Conservation (phyloP, 2,888 invertebrate genomes). For the Trypoxylon attenuatum region DNA sequence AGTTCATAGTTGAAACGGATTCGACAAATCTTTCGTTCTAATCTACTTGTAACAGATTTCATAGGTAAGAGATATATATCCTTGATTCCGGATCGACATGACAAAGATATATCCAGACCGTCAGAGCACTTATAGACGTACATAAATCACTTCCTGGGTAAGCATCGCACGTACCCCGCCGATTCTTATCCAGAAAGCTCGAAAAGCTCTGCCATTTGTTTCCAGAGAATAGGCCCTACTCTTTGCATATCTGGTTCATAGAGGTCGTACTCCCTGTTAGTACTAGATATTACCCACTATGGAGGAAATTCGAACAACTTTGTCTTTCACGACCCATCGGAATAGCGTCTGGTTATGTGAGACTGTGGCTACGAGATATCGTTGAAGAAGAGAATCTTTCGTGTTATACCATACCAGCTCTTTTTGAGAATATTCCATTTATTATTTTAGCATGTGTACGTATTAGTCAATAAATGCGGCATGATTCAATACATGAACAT, state of each 20-base stretch:
- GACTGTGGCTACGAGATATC: too few relatives aligned
- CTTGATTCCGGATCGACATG: conserved; percentile 28
- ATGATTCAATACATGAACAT: too few relatives aligned
- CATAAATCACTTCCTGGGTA: conserved; percentile 41
- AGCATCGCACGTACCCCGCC: conserved; percentile 39
- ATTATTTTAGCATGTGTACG: too few relatives aligned
- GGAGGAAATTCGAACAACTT: neutral
- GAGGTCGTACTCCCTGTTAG: neutral
- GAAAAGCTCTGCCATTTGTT: conserved; percentile 35
- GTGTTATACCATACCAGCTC: too few relatives aligned
- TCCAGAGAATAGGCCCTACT: neutral
- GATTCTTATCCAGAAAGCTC: conserved; percentile 44
- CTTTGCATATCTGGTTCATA: conserved; percentile 27
- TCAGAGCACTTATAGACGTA: conserved; percentile 31
- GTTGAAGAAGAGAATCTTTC: too few relatives aligned
- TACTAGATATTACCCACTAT: neutral
- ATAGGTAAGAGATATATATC: conserved; percentile 1
- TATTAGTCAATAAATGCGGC: too few relatives aligned
- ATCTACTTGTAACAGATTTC: conserved; percentile 13
- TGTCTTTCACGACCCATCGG: too few relatives aligned
- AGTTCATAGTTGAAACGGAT: too few relatives aligned
- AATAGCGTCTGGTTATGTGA: too few relatives aligned
- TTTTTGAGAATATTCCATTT: too few relatives aligned
- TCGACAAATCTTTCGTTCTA: too few relatives aligned
- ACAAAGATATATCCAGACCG: conserved; percentile 35